Evolutionary conservation across 2,113 vertebrate species (phyloP).

Genomic region (Grammomys dolichurus): DNA sequence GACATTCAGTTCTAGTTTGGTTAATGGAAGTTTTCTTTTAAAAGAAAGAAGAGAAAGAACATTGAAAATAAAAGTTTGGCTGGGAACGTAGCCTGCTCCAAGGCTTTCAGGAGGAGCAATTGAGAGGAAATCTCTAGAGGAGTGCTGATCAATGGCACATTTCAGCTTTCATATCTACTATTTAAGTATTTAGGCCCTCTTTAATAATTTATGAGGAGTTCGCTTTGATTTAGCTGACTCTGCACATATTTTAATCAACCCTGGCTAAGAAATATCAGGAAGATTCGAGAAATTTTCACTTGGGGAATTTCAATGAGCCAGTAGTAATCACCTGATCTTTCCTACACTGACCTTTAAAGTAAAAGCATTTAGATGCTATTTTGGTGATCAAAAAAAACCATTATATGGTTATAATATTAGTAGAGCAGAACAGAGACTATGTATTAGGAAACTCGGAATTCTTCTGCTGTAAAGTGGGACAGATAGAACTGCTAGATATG

Average conservation of each 20-base stretch:
- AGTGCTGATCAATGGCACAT: background rate
- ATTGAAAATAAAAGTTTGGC: background rate
- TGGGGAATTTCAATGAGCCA: background rate
- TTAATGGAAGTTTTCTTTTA: background rate
- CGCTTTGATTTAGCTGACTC: slow-evolving; percentile 25
- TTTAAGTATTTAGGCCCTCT: slow-evolving; percentile 57
- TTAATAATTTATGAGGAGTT: slow-evolving; percentile 39
- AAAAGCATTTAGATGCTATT: background rate
- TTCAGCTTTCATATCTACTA: slow-evolving; percentile 34
- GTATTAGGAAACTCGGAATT: background rate
- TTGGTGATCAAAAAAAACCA: background rate
- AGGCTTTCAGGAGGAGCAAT: background rate
- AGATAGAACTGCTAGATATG: background rate
- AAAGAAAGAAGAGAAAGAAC: background rate
- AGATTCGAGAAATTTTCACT: background rate
- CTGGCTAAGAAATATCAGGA: background rate
- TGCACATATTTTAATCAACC: background rate
- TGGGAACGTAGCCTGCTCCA: background rate
- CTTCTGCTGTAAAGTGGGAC: background rate
- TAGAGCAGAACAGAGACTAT: background rate
- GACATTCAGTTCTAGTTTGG: background rate
- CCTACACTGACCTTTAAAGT: background rate
- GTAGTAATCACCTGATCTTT: background rate
- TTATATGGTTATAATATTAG: background rate
- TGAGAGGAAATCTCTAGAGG: background rate